Conservation (phyloP, 2,797 vertebrate species). For the Myripristis murdjan region DNA sequence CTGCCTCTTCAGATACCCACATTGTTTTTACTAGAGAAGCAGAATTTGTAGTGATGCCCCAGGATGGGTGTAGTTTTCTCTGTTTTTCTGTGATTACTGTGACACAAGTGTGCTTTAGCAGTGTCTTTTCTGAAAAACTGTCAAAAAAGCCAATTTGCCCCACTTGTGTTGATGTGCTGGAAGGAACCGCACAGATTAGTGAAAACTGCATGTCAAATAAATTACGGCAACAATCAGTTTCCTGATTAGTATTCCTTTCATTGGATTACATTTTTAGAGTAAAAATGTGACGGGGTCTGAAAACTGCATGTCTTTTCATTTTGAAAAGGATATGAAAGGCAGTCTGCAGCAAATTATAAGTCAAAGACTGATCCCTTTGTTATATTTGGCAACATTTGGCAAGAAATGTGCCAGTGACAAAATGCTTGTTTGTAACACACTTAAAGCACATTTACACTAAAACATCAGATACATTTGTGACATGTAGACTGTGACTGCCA, state of each 20-base stretch:
- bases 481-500: neutral
- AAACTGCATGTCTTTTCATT: neutral
- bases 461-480: constrained; percentile 3
- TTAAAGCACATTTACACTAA: neutral
- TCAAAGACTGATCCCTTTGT: too few species aligned
- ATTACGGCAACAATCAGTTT: constrained; percentile 7
- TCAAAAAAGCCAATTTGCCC: constrained; percentile 12
- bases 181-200: constrained; percentile 11
- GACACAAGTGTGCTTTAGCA: constrained; percentile 2
- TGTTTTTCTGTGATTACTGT: neutral
- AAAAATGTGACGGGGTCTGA: neutral
- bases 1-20: neutral
- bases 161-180: constrained; percentile 3
- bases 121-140: neutral
- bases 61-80: neutral
- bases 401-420: too few species aligned
- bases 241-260: neutral
- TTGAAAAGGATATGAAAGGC: neutral
- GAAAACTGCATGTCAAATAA: constrained; percentile 2
- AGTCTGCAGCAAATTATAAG: too few species aligned
- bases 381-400: too few species aligned
- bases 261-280: neutral
- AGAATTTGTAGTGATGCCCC: neutral
- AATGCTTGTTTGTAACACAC: too few species aligned
- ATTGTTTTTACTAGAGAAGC: neutral